Base-by-base conservation (phyloP, 2,888 invertebrate species). In the Mimumesa dahlbomi region DNA sequence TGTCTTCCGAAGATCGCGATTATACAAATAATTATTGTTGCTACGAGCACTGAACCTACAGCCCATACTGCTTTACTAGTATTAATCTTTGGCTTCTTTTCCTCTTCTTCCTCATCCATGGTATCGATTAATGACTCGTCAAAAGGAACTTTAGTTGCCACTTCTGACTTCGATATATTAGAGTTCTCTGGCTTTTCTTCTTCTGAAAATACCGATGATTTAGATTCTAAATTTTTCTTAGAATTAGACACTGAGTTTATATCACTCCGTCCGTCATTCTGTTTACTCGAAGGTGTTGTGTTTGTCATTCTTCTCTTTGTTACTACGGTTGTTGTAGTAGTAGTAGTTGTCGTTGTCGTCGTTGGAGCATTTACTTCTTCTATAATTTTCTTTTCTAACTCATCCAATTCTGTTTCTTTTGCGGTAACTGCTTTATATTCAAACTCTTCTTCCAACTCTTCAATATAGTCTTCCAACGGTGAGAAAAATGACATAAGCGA, bases 61-160 rank as follows among this genome's bases (percentile, higher is more conserved):
- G 85, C 86, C 84, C 86, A 88, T 13, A 87, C 84, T 25, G 88
- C 87, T 59, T 85, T 87, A 66, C 80, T 87, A 46, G 83, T 86
- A 63, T 75, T 81, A 48, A 76, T 73, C 77, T 84, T 86, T 56
- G 78, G 68, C 34, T 75, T 76, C 9, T 31, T 36, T 14, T 82
- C 75, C 13, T 76, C 49, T 36, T 54, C 69, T 36, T 54, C 69
- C 1, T 52, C 38, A 14, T 49, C 52, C 13, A 18, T 2, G 16
- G 5, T 25, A 40, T 65, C 18, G 1, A n/a, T n/a, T 25, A 46
- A 16, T 50, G 66, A 63, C 31, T 67, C 19, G 4, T 75, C 48
- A 1, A 45, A 19, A 56, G 66, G 50, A 63, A 43, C 45, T 19
- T 61, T 38, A 1, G 19, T 54, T 19, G 52, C 13, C 19, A 42